These are phyloP conservation scores for Thumatha senex DNA, from an alignment of 2,888 invertebrate species.

Conservation along the genomic window DNA sequence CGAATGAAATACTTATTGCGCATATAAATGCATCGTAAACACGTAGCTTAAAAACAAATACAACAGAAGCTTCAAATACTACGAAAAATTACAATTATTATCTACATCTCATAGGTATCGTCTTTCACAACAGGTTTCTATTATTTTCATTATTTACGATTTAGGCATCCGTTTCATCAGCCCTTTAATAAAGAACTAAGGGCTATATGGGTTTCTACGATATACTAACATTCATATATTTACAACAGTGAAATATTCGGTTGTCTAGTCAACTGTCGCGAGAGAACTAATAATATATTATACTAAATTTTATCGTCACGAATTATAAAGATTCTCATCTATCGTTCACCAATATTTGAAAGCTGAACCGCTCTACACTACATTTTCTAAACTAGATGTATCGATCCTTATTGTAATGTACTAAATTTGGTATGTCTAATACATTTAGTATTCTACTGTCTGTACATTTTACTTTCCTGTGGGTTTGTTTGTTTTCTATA, in stretches of 20 bases:
- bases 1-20: slow-evolving; percentile 37
- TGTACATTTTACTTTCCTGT: slow-evolving; percentile 45
- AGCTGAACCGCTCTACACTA: slow-evolving; percentile 77
- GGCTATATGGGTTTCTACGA: slow-evolving; percentile 55
- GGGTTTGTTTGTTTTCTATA: slow-evolving; percentile 15
- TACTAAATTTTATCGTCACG: slow-evolving; percentile 56
- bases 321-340: slow-evolving; percentile 69
- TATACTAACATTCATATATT: slow-evolving; percentile 73
- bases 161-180: slow-evolving; percentile 54
- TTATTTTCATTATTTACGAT: slow-evolving; percentile 52
- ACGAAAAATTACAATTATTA: slow-evolving; percentile 65
- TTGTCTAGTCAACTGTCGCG: slow-evolving; percentile 54
- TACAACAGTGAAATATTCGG: slow-evolving; percentile 63
- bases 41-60: slow-evolving; percentile 48
- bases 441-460: slow-evolving; percentile 62
- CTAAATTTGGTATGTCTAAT: slow-evolving; percentile 65
- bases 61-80: slow-evolving; percentile 54
- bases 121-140: slow-evolving; percentile 75
- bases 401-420: slow-evolving; percentile 63
- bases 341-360: slow-evolving; percentile 79
- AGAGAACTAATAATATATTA: slow-evolving; percentile 54
- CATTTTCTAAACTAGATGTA: slow-evolving; percentile 67
- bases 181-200: slow-evolving; percentile 49
- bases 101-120: slow-evolving; percentile 77
- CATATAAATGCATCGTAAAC: slow-evolving; percentile 41